These are phyloP conservation scores for Sciurus niger DNA, from an alignment of 2,113 vertebrate species.

Conservation along the genomic window DNA sequence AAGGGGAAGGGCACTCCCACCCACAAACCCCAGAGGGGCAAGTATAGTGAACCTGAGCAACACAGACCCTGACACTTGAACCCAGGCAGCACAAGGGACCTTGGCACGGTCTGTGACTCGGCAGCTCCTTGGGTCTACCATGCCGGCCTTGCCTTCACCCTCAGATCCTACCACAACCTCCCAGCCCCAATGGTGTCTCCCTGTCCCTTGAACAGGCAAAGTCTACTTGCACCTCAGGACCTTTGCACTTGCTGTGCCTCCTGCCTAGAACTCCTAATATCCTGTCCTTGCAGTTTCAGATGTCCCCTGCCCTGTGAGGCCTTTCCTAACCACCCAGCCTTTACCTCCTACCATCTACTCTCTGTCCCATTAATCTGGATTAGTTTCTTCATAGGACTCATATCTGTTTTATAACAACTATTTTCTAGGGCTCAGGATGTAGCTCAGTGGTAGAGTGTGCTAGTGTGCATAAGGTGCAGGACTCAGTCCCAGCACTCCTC, in stretches of 20 bases:
- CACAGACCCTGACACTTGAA: too few species aligned
- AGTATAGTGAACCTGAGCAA: neutral
- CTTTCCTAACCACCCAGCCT: neutral
- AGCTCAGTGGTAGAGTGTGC: neutral
- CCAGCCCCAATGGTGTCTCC: neutral
- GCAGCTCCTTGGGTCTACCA: neutral
- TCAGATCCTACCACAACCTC: neutral
- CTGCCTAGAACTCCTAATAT: neutral
- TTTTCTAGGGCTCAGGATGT: neutral
- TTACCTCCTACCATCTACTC: neutral
- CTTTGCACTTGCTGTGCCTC: neutral
- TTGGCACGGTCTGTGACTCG: accelerated
- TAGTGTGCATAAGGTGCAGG: neutral
- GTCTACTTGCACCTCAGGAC: neutral
- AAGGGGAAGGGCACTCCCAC: neutral
- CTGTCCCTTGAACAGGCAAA: neutral
- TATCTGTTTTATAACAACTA: neutral
- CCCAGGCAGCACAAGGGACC: neutral
- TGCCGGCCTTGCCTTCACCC: neutral
- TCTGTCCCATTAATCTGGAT: neutral
- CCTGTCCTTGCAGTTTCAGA: neutral
- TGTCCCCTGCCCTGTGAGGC: neutral
- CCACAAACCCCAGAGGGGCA: neutral
- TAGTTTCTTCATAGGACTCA: neutral
- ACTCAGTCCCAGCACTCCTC: neutral